A percentile compares a stretch with the other conserved stretches of the same genome.
phyloP scores from a whole-genome alignment of 1,140 invertebrate species.

The Neodiprion pinetum region DNA sequence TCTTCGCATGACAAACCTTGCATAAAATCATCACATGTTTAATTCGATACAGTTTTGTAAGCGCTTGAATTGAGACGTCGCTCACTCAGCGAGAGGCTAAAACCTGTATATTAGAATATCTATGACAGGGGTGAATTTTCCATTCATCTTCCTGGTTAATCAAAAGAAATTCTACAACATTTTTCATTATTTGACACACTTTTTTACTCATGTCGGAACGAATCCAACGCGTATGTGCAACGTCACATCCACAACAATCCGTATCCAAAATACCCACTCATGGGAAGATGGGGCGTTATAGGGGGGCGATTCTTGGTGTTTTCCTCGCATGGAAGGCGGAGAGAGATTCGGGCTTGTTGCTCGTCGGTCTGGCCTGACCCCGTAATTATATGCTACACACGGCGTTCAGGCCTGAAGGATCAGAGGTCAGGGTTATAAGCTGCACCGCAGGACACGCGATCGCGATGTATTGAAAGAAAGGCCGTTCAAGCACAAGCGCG shows the following conservation, averaged over 20 bases:
- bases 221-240: no score
- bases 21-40: no score
- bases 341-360: not conserved
- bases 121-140: no score
- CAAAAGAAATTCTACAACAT: no score
- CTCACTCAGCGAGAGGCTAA: no score
- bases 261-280: not conserved
- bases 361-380: constrained; percentile 32
- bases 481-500: not conserved
- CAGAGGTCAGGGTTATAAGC: constrained; percentile 40
- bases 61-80: no score
- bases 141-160: no score
- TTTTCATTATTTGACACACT: no score
- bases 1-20: no score
- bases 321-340: not conserved
- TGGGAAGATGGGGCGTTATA: constrained; percentile 26
- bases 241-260: not conserved
- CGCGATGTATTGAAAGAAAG: constrained; percentile 21
- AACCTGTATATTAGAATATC: no score
- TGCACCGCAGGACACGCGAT: constrained; percentile 21
- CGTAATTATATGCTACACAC: constrained; percentile 40
- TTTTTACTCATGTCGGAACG: no score
- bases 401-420: constrained; percentile 29
- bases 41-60: no score
- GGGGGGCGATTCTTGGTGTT: not conserved